phyloP scores from a whole-genome alignment of 2,113 vertebrate genomes.

The Chlamydotis undulata region DNA sequence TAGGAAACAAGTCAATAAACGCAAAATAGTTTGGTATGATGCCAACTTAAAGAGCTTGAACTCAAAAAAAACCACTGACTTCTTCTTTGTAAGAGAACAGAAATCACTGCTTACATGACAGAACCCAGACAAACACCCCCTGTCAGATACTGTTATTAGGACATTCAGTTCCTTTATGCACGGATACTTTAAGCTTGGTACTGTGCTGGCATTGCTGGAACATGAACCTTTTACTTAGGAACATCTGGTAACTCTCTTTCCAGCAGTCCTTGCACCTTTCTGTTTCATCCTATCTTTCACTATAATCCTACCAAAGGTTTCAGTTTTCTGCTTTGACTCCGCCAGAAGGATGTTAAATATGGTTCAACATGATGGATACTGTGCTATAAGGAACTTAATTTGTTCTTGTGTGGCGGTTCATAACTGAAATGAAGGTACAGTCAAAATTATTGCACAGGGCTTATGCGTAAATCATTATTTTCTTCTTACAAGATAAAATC shows the following conservation, averaged over 20 bases:
- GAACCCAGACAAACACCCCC: background rate
- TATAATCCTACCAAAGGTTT: background rate
- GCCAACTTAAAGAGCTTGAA: background rate
- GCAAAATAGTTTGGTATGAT: background rate
- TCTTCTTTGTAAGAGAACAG: background rate
- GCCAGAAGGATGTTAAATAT: background rate
- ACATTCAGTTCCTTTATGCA: background rate
- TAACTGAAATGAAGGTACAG: background rate
- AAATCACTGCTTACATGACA: background rate
- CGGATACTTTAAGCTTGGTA: background rate
- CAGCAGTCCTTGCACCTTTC: background rate
- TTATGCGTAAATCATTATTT: background rate
- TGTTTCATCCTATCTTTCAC: background rate
- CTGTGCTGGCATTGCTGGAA: background rate
- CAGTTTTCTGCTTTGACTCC: background rate
- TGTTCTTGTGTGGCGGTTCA: background rate
- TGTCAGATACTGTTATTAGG: background rate
- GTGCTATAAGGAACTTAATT: background rate
- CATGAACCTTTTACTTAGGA: background rate
- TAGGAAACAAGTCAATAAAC: background rate
- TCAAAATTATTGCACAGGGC: background rate
- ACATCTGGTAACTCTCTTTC: background rate
- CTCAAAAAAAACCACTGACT: background rate
- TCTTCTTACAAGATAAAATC: background rate
- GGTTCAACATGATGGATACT: background rate